phyloP scores from a whole-genome alignment of 2,797 vertebrate species.

The Heterohyrax brucei region DNA sequence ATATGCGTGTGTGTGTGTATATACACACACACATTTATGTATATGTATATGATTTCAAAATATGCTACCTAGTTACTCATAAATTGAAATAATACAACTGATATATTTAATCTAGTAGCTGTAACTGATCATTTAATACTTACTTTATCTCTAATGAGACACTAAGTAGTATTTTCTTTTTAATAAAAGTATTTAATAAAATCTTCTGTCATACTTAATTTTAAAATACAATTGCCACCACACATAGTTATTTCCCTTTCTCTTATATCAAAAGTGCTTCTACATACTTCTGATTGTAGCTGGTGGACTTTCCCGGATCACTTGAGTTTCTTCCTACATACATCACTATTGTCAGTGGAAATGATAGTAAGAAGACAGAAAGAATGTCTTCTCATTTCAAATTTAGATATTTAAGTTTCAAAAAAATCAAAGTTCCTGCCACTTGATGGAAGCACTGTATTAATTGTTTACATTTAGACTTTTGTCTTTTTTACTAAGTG shows the following conservation, averaged over 20 bases:
- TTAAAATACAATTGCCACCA: background rate
- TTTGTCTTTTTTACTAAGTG: background rate
- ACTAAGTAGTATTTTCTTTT: background rate
- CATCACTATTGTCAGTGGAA: slow-evolving; percentile 23
- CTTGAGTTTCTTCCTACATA: background rate
- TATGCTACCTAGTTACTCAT: background rate
- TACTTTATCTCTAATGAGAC: background rate
- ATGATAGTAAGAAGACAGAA: background rate
- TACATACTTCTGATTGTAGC: background rate
- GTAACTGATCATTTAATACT: slow-evolving; percentile 27
- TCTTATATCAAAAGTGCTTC: slow-evolving; percentile 19
- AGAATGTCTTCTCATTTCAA: slow-evolving; percentile 22
- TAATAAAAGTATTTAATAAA: background rate
- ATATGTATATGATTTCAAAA: background rate
- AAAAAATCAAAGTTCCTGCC: slow-evolving; percentile 41
- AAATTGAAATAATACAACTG: background rate
- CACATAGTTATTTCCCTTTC: background rate
- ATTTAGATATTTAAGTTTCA: slow-evolving; percentile 36
- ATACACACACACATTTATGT: no score
- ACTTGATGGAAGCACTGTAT: background rate
- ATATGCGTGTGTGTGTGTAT: no score
- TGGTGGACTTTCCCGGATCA: background rate
- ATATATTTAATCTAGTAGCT: background rate
- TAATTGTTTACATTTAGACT: background rate
- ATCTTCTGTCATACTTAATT: background rate